Evolutionary conservation across 2,113 vertebrate species (phyloP), one percentile per base, ranked within the genome.

Genomic region (Psilopogon haemacephalus): DNA sequence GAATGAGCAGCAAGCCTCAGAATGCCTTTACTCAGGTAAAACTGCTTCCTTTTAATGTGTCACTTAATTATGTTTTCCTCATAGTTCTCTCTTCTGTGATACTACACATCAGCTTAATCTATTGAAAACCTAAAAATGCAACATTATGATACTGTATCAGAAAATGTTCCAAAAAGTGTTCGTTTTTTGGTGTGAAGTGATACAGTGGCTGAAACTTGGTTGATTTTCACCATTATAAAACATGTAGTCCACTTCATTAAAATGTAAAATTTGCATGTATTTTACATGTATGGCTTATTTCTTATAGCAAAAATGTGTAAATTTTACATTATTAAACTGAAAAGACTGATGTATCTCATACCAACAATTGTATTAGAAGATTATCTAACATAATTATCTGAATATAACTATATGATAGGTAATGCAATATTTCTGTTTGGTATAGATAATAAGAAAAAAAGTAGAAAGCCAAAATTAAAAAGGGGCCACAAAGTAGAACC

Each of bases 401-500:
- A 63, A 27, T 60, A 17, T 65, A 63, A n/a, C 38, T 48, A 9
- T 26, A 13, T 38, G 15, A 37, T 79, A 50, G 8, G 12, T 91
- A 30, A 68, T 72, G 17, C 54, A 82, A 65, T 84, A 13, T 86
- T 95, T 91, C 52, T 89, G 21, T 77, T 95, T 68, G 12, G 69
- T 77, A 54, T 88, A 93, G 98, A 98, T 75, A 98, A 74, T 91
- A 99, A 98, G 96, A 98, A 97, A 98, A 99, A 98, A 97, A 94
- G 50, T 37, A 98, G 97, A 93, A 99, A 98, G 92, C 86, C 98
- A 32, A 98, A 97, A 82, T 97, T 99, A 74, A 99, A 98, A 98
- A 98, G 98, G 82, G 98, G 97, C 87, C 98, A 99, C 96, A 97
- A 98, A 56, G 98, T 99, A 32, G 99, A 99, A 92, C 99, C 99